A percentile compares a stretch with the other conserved stretches of the same genome.
These are phyloP conservation scores for Eilema depressum DNA, from an alignment of 2,888 invertebrate genomes.

Conservation along the genomic window DNA sequence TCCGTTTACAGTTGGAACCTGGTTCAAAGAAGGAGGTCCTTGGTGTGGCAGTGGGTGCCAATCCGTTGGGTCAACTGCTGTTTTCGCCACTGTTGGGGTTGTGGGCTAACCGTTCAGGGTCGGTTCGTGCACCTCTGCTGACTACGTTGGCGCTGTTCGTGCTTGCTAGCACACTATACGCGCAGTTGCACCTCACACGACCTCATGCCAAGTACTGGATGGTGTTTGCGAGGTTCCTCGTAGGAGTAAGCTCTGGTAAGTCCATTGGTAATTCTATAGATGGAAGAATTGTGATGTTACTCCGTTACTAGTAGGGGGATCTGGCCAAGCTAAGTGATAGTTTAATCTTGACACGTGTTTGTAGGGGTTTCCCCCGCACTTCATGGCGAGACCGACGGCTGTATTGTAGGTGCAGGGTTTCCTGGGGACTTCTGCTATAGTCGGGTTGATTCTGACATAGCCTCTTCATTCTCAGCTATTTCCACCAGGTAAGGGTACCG, in stretches of 20 bases:
- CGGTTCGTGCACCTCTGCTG: constrained; percentile 91
- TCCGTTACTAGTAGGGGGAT: neutral
- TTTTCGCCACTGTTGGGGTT: constrained; percentile 94
- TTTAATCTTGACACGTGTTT: neutral
- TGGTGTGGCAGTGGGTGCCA: constrained; percentile 94
- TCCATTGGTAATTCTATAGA: neutral
- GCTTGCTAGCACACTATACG: constrained; percentile 91
- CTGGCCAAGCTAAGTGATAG: neutral
- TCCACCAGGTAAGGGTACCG: too few relatives aligned
- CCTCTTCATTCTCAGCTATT: too few relatives aligned
- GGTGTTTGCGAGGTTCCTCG: constrained; percentile 91
- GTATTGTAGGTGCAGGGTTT: neutral
- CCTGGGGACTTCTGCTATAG: neutral
- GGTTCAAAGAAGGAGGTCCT: constrained; percentile 93
- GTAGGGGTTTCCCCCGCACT: neutral
- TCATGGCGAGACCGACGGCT: too few relatives aligned
- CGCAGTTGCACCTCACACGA: constrained; percentile 90
- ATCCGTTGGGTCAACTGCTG: constrained; percentile 95
- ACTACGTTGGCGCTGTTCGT: constrained; percentile 91
- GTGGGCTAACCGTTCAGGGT: constrained; percentile 93
- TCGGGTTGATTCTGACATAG: neutral
- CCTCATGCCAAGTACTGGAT: constrained; percentile 90
- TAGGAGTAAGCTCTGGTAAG: constrained; percentile 94
- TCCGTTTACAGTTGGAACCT: constrained; percentile 89
- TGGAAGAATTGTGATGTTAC: neutral